Evolutionary conservation across 2,113 vertebrate genomes (phyloP).

Genomic region (Salvelinus fontinalis): DNA sequence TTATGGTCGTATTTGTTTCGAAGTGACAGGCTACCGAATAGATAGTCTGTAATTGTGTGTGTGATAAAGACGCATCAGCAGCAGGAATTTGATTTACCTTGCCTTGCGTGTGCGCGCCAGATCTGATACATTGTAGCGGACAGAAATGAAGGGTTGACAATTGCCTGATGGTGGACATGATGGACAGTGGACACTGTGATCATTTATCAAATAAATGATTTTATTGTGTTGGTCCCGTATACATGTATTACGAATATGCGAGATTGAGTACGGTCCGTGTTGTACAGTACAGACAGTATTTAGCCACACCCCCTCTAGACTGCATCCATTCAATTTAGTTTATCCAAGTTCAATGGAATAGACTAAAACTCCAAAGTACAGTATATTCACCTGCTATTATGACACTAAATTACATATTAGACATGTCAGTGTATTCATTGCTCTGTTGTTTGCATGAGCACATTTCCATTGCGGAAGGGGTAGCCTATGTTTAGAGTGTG

Average conservation of each 20-base stretch:
- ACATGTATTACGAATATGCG: slow-evolving; percentile 29
- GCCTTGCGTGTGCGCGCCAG: background rate
- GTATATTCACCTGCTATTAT: slow-evolving; percentile 41
- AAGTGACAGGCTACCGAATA: background rate
- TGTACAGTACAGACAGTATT: slow-evolving; percentile 87
- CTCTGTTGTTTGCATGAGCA: slow-evolving; percentile 34
- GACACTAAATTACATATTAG: slow-evolving; percentile 15
- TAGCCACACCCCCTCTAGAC: slow-evolving; percentile 87
- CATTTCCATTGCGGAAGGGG: slow-evolving; percentile 51
- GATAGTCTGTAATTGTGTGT: slow-evolving; percentile 22
- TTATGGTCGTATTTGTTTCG: slow-evolving; percentile 13
- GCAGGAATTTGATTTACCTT: slow-evolving; percentile 51
- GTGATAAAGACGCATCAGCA: slow-evolving; percentile 42
- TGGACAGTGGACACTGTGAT: slow-evolving; percentile 7
- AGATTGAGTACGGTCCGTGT: slow-evolving; percentile 80
- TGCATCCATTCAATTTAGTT: slow-evolving; percentile 75
- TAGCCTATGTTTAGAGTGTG: slow-evolving; percentile 79
- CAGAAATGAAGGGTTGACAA: slow-evolving; percentile 12
- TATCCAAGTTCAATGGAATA: slow-evolving; percentile 81
- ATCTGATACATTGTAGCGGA: slow-evolving; percentile 1
- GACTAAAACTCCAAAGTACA: background rate
- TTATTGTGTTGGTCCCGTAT: background rate
- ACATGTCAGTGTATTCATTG: slow-evolving; percentile 38
- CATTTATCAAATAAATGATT: slow-evolving; percentile 49
- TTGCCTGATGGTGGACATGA: slow-evolving; percentile 1